A percentile compares a stretch with the other conserved stretches of the same genome.
Conservation (phyloP, 2,113 vertebrate species). For the Strix aluco region DNA sequence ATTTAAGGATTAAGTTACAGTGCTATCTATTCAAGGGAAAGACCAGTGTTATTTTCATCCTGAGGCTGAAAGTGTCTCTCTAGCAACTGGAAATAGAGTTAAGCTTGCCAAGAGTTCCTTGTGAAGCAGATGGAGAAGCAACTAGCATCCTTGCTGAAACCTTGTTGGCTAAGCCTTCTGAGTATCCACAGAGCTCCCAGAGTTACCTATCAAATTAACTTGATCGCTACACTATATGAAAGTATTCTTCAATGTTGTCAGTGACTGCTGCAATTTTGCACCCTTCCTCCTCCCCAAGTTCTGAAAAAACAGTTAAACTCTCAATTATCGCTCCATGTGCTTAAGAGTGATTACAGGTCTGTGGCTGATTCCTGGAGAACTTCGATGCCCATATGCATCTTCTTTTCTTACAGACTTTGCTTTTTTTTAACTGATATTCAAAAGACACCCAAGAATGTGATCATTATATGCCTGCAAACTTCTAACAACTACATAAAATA, state of each 20-base stretch:
- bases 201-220: constrained; percentile 26
- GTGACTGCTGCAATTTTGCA: not conserved
- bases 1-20: not conserved
- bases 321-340: not conserved
- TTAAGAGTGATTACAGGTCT: not conserved
- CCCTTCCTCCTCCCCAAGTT: not conserved
- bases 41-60: constrained; percentile 1
- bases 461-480: not conserved
- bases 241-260: not conserved
- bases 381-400: not conserved
- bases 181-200: not conserved
- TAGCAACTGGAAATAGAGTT: constrained; percentile 31
- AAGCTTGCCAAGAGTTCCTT: constrained; percentile 36
- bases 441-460: not conserved
- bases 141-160: constrained; percentile 45
- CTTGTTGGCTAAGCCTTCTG: not conserved
- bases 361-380: not conserved
- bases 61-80: constrained; percentile 39
- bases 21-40: constrained; percentile 17
- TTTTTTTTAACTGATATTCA: not conserved
- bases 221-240: not conserved
- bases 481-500: not conserved
- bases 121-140: constrained; percentile 26
- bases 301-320: not conserved
- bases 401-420: not conserved